phyloP scores from a whole-genome alignment of 2,888 invertebrate species.

The Xestia c-nigrum region DNA sequence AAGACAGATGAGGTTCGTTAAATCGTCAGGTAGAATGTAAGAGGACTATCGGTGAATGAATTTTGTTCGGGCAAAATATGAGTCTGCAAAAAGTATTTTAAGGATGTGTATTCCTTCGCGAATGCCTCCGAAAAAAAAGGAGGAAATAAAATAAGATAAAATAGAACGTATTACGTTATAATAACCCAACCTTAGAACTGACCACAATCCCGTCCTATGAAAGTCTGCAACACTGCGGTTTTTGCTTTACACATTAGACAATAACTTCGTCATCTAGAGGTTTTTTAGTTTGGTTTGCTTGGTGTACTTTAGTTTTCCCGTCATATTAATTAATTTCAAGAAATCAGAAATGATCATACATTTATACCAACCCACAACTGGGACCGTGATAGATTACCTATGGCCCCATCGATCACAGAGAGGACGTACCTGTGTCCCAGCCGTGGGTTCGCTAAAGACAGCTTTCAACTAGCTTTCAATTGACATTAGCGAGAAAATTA shows the following conservation, averaged over 20 bases:
- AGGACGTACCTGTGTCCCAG: background rate
- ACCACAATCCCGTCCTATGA: background rate
- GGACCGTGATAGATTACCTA: background rate
- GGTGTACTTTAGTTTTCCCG: background rate
- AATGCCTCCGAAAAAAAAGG: too few species aligned
- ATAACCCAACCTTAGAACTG: background rate
- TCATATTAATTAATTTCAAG: background rate
- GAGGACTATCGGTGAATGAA: background rate
- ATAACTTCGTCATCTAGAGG: background rate
- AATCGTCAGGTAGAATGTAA: constrained; percentile 6
- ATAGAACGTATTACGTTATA: background rate
- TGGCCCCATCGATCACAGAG: background rate
- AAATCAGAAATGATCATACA: background rate
- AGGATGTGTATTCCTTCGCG: too few species aligned
- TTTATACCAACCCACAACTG: background rate
- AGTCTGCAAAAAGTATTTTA: too few species aligned
- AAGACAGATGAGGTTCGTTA: constrained; percentile 46
- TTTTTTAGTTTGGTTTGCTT: background rate
- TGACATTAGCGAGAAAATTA: too few species aligned
- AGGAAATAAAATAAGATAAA: background rate
- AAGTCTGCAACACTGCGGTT: background rate
- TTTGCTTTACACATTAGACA: background rate
- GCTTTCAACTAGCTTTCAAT: background rate
- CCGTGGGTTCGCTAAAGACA: background rate
- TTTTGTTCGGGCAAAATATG: background rate